phyloP scores from a whole-genome alignment of 2,888 invertebrate species.

The Rosalia funebris region DNA sequence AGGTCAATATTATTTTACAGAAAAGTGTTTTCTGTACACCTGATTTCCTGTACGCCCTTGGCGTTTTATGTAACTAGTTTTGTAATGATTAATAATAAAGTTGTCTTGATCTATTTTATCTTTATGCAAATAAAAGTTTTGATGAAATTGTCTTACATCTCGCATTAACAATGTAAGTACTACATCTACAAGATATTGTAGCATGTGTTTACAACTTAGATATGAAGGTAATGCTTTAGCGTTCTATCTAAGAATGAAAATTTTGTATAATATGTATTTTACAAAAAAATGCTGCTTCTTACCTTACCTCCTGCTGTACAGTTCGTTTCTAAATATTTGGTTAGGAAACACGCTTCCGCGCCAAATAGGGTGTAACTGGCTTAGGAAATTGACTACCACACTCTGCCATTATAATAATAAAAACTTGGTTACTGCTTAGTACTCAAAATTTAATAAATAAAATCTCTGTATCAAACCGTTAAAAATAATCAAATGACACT shows the following conservation, averaged over 20 bases:
- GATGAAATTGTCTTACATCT: not conserved
- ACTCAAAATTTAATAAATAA: too few relatives aligned
- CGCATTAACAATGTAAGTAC: not conserved
- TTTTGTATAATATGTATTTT: not conserved
- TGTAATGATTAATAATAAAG: not conserved
- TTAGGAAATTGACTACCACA: not conserved
- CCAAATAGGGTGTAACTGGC: not conserved
- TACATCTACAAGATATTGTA: not conserved
- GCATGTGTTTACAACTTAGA: not conserved
- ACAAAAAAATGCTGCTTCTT: not conserved
- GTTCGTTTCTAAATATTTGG: not conserved
- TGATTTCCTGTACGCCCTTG: not conserved
- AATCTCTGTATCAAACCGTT: too few relatives aligned
- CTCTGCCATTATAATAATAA: not conserved
- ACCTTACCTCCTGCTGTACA: not conserved
- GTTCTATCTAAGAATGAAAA: not conserved
- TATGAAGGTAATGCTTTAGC: not conserved
- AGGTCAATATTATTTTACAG: not conserved
- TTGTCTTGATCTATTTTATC: not conserved
- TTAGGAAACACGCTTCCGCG: not conserved
- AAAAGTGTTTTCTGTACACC: not conserved
- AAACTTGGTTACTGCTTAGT: too few relatives aligned
- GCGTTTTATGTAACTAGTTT: too few relatives aligned
- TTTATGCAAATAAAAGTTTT: constrained; percentile 3
- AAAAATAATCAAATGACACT: too few relatives aligned